Conservation (phyloP, 1,140 invertebrate species). For the Heliothis subflexa region DNA sequence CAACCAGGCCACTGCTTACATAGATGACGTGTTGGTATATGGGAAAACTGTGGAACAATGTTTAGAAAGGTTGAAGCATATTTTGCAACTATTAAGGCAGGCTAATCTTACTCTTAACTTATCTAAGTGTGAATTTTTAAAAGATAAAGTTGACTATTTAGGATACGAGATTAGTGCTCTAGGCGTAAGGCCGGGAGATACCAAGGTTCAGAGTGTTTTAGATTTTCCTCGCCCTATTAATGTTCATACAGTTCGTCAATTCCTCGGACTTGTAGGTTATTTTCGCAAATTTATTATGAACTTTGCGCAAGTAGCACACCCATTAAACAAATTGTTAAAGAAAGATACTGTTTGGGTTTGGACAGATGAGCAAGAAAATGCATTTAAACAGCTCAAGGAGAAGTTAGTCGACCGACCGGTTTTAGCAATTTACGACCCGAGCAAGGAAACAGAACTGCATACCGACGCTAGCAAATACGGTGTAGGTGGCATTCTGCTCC, state of each 20-base stretch:
- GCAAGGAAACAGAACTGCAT: constrained; percentile 59
- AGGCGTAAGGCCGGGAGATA: not conserved
- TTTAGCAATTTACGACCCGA: constrained; percentile 48
- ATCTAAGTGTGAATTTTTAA: constrained; percentile 43
- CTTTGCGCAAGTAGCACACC: constrained; percentile 26
- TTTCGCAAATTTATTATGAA: constrained; percentile 30
- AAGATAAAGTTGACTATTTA: too few species aligned
- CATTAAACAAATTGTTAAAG: constrained; percentile 9
- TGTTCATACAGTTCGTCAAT: constrained; percentile 25
- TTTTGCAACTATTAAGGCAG: constrained; percentile 16
- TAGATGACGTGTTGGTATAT: too few species aligned
- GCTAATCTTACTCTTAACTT: constrained; percentile 46
- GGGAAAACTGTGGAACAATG: not conserved
- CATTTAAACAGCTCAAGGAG: constrained; percentile 26
- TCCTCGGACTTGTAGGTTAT: constrained; percentile 15
- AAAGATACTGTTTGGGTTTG: constrained; percentile 31
- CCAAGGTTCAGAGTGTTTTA: not conserved
- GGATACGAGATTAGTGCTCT: too few species aligned
- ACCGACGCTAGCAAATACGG: constrained; percentile 63
- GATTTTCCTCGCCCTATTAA: constrained; percentile 23
- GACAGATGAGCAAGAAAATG: constrained; percentile 18
- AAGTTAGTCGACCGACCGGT: constrained; percentile 42
- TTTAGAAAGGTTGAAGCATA: constrained; percentile 2
- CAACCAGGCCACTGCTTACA: not conserved
- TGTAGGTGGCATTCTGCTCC: constrained; percentile 58